Evolutionary conservation across 1,140 invertebrate genomes (phyloP), one percentile per base, ranked within the genome.

Genomic region (Penaeus chinensis): DNA sequence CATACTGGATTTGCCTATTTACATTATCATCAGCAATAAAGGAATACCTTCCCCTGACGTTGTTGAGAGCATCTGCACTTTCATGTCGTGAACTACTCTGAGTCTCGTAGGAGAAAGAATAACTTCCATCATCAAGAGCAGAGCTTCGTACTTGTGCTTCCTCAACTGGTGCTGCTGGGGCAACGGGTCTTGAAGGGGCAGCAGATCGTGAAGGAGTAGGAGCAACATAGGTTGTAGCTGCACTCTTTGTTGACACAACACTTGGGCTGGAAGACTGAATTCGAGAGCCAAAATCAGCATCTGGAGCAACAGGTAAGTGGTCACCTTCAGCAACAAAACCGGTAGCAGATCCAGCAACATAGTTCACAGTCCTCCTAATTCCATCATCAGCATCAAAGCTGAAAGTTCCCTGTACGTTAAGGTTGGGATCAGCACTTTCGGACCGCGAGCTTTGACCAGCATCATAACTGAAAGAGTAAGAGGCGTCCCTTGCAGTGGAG

Each of bases 371-470:
- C n/a, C 91, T 66, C 74, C 90, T 85, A 22, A 91, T 87, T 10
- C 91, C 91, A 20, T 91, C 90, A 37, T 90, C 87, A 77, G 91
- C 91, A 27, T 91, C 90, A 81, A 92, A 92, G 74, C 91, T 91
- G 87, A 92, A 92, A n/a, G 90, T 87, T 32, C 92, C 92, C 16
- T 89, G 74, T 0, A 92, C 91, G 37, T 83, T 90, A 13, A 91
- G 91, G 71, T 91, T 90, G 37, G 85, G 54, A 47, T 88, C 90
- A 27, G 77, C 37, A 22, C 19, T 84, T 78, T 91, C 91, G 42
- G 87, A 66, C 37, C 90, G 66, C 3, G 61, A 65, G 76, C 91
- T 90, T 5, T 89, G 89, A 42, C 90, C 90, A 22, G 88, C 86
- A 18, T 88, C 82, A 65, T 89, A 89, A 27, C 69, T 85, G 62